A percentile compares a stretch with the other conserved stretches of the same genome.
Evolutionary conservation across 2,888 invertebrate genomes (phyloP).

Genomic region (Drosophila affinis): DNA sequence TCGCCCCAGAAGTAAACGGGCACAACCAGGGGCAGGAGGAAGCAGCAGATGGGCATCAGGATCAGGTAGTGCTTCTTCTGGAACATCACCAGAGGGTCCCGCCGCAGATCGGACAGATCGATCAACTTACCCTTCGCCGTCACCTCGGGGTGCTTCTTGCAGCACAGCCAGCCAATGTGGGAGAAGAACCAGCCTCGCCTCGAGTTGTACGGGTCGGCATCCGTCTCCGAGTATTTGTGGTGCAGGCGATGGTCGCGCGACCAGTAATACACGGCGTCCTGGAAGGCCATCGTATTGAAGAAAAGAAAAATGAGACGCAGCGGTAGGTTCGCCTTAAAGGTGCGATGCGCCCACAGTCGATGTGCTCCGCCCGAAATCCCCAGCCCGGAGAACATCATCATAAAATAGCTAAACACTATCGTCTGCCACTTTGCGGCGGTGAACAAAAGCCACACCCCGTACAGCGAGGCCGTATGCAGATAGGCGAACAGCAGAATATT

Average conservation of each 20-base stretch:
- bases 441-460: slow-evolving; percentile 89
- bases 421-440: slow-evolving; percentile 90
- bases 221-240: slow-evolving; percentile 91
- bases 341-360: slow-evolving; percentile 96
- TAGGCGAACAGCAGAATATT: slow-evolving; percentile 90
- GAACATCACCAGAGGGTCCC: slow-evolving; percentile 92
- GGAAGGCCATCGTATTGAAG: slow-evolving; percentile 95
- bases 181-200: slow-evolving; percentile 97
- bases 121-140: slow-evolving; percentile 92
- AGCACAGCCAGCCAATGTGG: slow-evolving; percentile 97
- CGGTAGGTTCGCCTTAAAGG: slow-evolving; percentile 97
- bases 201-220: slow-evolving; percentile 96
- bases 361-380: slow-evolving; percentile 99
- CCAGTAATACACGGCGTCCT: slow-evolving; percentile 92
- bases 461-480: slow-evolving; percentile 90
- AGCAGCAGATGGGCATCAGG: slow-evolving; percentile 90
- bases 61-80: slow-evolving; percentile 94
- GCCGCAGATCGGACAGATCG: slow-evolving; percentile 92
- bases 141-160: slow-evolving; percentile 90
- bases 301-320: slow-evolving; percentile 90
- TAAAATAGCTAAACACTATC: slow-evolving; percentile 84
- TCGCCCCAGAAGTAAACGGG: slow-evolving; percentile 93
- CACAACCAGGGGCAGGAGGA: slow-evolving; percentile 89
- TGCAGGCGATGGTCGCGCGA: slow-evolving; percentile 93
- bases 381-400: slow-evolving; percentile 87